These are phyloP conservation scores for Parnassius glacialis DNA, from an alignment of 2,888 invertebrate genomes.

Conservation along the genomic window DNA sequence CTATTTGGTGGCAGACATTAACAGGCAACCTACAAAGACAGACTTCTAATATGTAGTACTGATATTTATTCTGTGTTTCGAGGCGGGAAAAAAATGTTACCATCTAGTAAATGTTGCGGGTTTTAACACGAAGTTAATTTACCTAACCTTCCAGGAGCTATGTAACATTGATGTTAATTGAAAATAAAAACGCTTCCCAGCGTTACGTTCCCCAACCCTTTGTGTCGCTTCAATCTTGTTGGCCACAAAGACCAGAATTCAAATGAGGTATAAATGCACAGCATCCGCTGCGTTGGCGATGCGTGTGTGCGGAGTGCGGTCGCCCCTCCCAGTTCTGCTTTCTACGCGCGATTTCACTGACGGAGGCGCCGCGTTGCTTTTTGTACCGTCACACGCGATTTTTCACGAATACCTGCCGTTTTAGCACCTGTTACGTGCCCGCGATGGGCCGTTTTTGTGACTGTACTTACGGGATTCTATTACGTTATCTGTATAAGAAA, in stretches of 20 bases:
- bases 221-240: too few relatives aligned
- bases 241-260: neutral
- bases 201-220: too few relatives aligned
- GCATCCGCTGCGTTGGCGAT: constrained; percentile 42
- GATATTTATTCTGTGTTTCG: too few relatives aligned
- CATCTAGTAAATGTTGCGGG: too few relatives aligned
- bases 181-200: too few relatives aligned
- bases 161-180: too few relatives aligned
- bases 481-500: neutral
- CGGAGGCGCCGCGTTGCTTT: constrained; percentile 50
- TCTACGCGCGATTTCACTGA: constrained; percentile 79
- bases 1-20: too few relatives aligned
- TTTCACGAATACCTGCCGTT: constrained; percentile 59
- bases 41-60: too few relatives aligned
- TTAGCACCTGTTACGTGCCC: constrained; percentile 49
- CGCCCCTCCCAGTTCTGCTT: constrained; percentile 76
- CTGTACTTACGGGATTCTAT: constrained; percentile 10
- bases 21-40: too few relatives aligned
- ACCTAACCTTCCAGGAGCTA: too few relatives aligned
- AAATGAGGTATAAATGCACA: constrained; percentile 38
- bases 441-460: constrained; percentile 27
- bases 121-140: too few relatives aligned
- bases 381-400: constrained; percentile 60
- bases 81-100: too few relatives aligned
- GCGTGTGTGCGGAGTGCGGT: constrained; percentile 46